Conservation (phyloP, 2,888 invertebrate species). For the Pseudanteris insignis region DNA sequence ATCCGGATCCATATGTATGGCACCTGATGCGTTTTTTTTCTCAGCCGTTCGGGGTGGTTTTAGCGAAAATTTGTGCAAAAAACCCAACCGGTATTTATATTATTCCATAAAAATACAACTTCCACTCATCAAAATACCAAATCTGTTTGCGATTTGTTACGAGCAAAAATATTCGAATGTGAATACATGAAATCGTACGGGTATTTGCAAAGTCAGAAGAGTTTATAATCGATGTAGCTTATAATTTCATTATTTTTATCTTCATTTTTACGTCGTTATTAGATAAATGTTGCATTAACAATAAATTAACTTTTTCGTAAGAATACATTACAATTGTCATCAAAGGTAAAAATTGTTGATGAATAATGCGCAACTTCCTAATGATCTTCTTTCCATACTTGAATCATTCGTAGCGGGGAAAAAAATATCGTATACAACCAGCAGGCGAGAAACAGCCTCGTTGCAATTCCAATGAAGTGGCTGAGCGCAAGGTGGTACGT, state of each 20-base stretch:
- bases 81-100: conserved; percentile 25
- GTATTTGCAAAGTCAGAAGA: too few species aligned
- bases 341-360: too few species aligned
- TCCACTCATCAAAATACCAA: conserved; percentile 11
- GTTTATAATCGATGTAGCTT: too few species aligned
- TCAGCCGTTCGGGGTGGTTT: conserved; percentile 40
- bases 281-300: too few species aligned
- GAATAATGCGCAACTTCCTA: conserved; percentile 13
- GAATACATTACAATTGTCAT: too few species aligned
- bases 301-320: too few species aligned
- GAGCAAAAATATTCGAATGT: too few species aligned
- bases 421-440: conserved; percentile 53
- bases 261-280: too few species aligned
- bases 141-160: conserved; percentile 9
- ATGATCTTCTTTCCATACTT: conserved; percentile 31
- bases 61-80: conserved; percentile 34
- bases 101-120: conserved; percentile 25
- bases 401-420: conserved; percentile 14
- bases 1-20: conserved; percentile 50
- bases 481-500: conserved; percentile 54
- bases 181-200: too few species aligned
- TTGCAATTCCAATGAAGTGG: conserved; percentile 64
- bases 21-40: conserved; percentile 47
- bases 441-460: conserved; percentile 54
- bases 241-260: too few species aligned